Evolutionary conservation across 92 coral and sea anemone genomes (phyloP), one percentile per base, ranked within the genome.

Genomic region (Meandrina meandrites): DNA sequence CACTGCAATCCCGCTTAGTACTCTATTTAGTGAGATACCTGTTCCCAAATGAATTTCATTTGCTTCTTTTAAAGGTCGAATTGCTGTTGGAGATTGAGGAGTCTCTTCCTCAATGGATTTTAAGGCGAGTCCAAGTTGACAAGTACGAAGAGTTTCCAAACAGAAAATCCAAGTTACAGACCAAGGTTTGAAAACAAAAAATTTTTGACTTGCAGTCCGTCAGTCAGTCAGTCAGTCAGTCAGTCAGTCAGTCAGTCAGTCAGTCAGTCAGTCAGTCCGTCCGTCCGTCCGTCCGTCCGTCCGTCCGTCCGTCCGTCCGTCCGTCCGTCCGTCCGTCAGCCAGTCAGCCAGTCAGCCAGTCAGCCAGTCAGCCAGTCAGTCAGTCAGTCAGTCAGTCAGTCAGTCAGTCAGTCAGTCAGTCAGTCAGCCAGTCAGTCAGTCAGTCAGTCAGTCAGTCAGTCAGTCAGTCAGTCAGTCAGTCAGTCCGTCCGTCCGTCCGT

Each of bases 21-120:
- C n/a, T n/a, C n/a, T n/a, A n/a, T 48, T 4, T 48, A 48, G 53
- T 48, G 1, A 40, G 53, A 9, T 9, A 13, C 14, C 9, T 48
- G 13, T 48, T 17, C 28, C 9, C 34, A 15, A 7, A 47, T 48
- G 32, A 18, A 24, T 35, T 12, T 51, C 19, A 35, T 40, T n/a
- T 40, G 27, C 18, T 34, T 48, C 1, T 21, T 11, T 34, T 58
- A 1, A 37, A 94, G 98, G 98, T 94, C 35, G 96, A 94, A 84
- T 56, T 94, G 86, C 90, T 94, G 16, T 87, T 94, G 75, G 96
- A 94, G 84, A 86, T 94, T 47, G 98, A 94, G 83, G 95, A 91
- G 58, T 93, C 98, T 10, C 83, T 94, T 24, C 98, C 98, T 9
- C 78, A 91, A 84, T 94, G 93, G 86, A 91, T 94, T 75, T 81